Evolutionary conservation across 1,140 invertebrate genomes (phyloP), one percentile per base, ranked within the genome.

Genomic region (Euglossa dilemma): DNA sequence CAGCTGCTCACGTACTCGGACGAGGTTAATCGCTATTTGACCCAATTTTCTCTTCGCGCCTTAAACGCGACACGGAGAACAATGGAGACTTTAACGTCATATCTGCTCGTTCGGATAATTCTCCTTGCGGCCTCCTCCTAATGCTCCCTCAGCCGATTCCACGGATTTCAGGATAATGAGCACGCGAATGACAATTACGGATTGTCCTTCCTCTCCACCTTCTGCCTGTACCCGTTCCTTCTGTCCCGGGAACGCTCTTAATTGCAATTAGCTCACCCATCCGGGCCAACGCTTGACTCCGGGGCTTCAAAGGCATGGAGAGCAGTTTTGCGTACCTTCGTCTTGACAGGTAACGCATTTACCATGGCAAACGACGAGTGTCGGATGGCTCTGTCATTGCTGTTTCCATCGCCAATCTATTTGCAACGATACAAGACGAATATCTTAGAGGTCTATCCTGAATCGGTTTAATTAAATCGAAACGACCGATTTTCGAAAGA

Each of bases 1-100:
- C 75, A 75, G 56, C 79, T 82, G 78, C 70, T 79, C 79, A 73
- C 72, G 84, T 71, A 88, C 79, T 76, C 74, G 54, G 87, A 80
- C 73, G 90, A 92, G 93, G 93, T 94, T 93, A 93, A 94, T 93
- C 91, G 91, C 91, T 92, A 93, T 92, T 94, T 93, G 93, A 94
- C 93, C 93, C 80, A 94, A 94, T 93, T 94, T 71, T 93, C 92
- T 92, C 90, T 87, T 90, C 85, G 85, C 85, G 86, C 84, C 90
- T 91, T 91, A 87, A 90, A 88, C 80, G 73, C 85, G 74, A 81
- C 72, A 85, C 78, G 63, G 73, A 85, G 90, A 92, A 92, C 89
- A 92, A 91, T 90, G 88, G 83, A 76, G 85, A 88, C 87, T 89
- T 88, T 85, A 81, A 84, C 80, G 83, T 84, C 83, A 76, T 90